Evolutionary conservation across 2,888 invertebrate species (phyloP).

Genomic region (Noctuana brunneofusca): DNA sequence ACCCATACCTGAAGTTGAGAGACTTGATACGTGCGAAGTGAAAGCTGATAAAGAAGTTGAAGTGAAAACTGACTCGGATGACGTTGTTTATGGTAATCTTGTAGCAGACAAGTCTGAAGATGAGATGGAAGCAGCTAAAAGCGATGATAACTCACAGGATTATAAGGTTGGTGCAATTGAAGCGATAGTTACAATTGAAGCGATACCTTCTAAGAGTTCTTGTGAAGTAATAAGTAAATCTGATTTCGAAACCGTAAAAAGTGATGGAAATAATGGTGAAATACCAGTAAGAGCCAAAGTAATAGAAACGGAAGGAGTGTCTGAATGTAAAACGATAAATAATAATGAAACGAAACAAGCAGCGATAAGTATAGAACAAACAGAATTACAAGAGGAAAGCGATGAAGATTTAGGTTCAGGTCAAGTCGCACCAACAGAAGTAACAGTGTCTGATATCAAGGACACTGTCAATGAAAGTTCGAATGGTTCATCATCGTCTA

Average conservation of each 20-base stretch:
- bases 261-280: not conserved
- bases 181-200: not conserved
- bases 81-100: not conserved
- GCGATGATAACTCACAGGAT: not conserved
- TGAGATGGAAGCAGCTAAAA: not conserved
- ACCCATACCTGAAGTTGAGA: not conserved
- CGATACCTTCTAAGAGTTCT: not conserved
- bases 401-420: not conserved
- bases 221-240: not conserved
- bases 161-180: not conserved
- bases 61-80: not conserved
- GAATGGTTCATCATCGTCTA: constrained; percentile 4
- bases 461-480: not conserved
- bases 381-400: not conserved
- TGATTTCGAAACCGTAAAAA: not conserved
- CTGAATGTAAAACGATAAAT: not conserved
- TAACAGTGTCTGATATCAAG: not conserved
- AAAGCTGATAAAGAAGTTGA: not conserved
- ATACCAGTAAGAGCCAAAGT: not conserved
- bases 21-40: not conserved
- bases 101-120: not conserved
- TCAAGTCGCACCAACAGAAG: not conserved
- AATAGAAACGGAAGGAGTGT: not conserved
- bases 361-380: not conserved
- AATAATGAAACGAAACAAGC: no score